Base-by-base conservation (phyloP, 2,113 vertebrate species). In the Machaerirhynchus nigripectus region DNA sequence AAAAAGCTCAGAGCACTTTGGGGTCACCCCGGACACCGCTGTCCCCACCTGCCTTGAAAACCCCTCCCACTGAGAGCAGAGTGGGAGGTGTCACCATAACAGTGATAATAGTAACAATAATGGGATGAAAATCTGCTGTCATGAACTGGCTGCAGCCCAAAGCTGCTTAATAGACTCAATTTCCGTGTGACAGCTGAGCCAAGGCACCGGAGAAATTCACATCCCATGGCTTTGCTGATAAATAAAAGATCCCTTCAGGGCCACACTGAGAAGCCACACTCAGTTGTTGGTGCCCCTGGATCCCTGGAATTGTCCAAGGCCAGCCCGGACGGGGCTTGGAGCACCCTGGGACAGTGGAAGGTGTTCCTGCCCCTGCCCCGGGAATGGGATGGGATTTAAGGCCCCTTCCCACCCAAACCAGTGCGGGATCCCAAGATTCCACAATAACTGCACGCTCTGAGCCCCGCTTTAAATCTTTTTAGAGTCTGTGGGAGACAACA, bases 321-420 rank as follows among this genome's bases (percentile, higher is more conserved):
- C 37, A 39, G 37, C 19, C 0, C 74, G 68, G 52, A 52, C 0
- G 0, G 22, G 22, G 13, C 13, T 74, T 5, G 20, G 69, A 82
- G 37, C 28, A 52, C 0, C 33, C 28, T 59, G 52, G 37, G 37
- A 3, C 2, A 1, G 52, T 13, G 22, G 27, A 8, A 73, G 22
- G 59, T 73, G 50, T 19, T 44, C 37, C 76, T 88, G 42, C 18
- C 57, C 4, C 0, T 16, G 42, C 16, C 44, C 17, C 8, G 44
- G 44, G 40, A 4, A 47, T 15, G 13, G 19, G 49, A 35, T 35
- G 42, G 27, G 19, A 4, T 74, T 59, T 65, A 20, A 57, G 27
- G 27, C 6, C 37, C 18, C 39, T 52, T 44, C 33, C 28, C 55
- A 52, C 44, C 15, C 60, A 81, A 46, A 59, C 33, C 52, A n/a